Conservation (phyloP, 2,797 vertebrate genomes). For the Heterohyrax brucei region DNA sequence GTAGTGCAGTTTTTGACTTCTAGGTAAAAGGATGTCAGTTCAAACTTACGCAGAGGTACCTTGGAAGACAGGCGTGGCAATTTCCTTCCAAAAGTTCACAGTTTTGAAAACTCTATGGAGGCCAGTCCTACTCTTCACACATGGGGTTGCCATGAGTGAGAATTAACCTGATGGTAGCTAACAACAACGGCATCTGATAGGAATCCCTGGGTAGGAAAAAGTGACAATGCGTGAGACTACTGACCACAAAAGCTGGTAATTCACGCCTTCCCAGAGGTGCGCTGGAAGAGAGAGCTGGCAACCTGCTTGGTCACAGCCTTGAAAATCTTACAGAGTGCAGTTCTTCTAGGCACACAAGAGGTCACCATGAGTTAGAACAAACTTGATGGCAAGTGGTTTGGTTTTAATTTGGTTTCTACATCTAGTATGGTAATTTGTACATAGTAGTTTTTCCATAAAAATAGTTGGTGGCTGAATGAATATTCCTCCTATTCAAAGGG, state of each 20-base stretch:
- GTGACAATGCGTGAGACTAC: background rate
- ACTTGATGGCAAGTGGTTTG: background rate
- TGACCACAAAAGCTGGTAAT: background rate
- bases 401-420: background rate
- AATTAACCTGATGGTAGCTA: background rate
- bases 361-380: background rate
- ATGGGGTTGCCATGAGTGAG: background rate
- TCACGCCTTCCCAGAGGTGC: background rate
- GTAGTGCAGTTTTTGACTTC: background rate
- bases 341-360: background rate
- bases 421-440: background rate
- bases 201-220: background rate
- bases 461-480: constrained; percentile 7
- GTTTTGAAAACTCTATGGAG: background rate
- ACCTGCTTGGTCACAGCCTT: background rate
- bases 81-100: background rate
- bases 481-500: constrained; percentile 39
- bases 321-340: background rate
- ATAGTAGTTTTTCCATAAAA: background rate
- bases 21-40: background rate
- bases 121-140: too few species aligned
- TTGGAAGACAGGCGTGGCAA: background rate
- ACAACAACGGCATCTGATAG: background rate
- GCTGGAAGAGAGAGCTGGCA: background rate
- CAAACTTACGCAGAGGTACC: background rate